Conservation (phyloP, 1,140 invertebrate genomes). For the Eufriesea mexicana region DNA sequence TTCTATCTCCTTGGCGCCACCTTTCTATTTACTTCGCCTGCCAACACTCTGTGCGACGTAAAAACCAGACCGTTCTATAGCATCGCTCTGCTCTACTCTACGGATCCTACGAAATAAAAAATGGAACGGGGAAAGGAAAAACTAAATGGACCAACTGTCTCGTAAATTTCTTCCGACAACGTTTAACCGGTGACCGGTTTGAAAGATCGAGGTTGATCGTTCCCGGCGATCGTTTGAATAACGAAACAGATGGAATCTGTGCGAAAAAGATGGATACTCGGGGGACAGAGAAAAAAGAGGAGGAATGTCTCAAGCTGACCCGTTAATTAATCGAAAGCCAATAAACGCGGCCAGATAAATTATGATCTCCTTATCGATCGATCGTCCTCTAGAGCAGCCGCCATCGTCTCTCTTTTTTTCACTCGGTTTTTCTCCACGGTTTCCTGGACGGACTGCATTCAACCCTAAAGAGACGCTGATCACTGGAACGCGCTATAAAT, state of each 20-base stretch:
- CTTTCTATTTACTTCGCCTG: neutral
- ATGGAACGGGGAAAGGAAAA: neutral
- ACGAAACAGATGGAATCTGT: neutral
- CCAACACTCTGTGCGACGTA: neutral
- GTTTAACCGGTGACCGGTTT: neutral
- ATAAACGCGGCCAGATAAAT: slow-evolving; percentile 31
- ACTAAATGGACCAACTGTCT: neutral
- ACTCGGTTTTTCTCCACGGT: neutral
- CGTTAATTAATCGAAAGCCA: slow-evolving; percentile 40
- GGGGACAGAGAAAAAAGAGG: too few relatives aligned
- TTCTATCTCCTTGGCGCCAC: slow-evolving; percentile 2
- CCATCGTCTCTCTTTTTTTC: neutral
- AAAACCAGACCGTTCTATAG: neutral
- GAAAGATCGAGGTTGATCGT: too few relatives aligned
- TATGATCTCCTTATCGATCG: slow-evolving; percentile 38
- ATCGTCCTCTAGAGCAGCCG: too few relatives aligned
- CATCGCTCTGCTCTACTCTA: too few relatives aligned
- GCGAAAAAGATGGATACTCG: neutral
- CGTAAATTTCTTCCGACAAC: neutral
- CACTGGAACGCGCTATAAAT: slow-evolving; percentile 29
- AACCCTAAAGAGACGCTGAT: slow-evolving; percentile 34
- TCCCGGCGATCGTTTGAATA: neutral
- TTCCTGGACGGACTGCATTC: neutral
- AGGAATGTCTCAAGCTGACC: slow-evolving; percentile 3
- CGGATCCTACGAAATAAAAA: neutral